Evolutionary conservation across 2,797 vertebrate genomes (phyloP).

Genomic region (Heliangelus exortis): DNA sequence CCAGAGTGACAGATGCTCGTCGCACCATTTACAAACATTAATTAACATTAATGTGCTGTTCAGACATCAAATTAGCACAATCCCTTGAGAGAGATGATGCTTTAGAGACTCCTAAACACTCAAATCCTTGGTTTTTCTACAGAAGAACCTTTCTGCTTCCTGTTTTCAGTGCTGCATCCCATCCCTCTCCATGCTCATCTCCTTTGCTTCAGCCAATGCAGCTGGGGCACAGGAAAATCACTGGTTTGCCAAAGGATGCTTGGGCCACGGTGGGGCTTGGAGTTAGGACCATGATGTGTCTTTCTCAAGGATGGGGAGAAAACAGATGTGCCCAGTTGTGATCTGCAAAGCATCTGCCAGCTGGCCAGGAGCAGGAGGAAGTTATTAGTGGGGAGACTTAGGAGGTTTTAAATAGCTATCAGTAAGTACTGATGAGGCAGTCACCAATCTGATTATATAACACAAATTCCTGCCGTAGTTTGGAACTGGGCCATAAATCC

Average conservation of each 20-base stretch:
- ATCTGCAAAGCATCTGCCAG: accelerated
- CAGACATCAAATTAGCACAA: not conserved
- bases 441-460: not conserved
- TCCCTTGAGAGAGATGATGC: not conserved
- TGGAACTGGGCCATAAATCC: not conserved
- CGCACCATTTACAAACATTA: constrained; percentile 42
- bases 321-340: not conserved
- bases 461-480: not conserved
- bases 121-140: accelerated
- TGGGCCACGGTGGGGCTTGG: accelerated
- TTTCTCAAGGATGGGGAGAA: not conserved
- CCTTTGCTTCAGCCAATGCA: accelerated
- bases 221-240: accelerated
- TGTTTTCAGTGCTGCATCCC: not conserved
- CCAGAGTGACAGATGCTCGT: not conserved
- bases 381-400: not conserved
- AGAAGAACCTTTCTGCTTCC: not conserved
- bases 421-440: not conserved
- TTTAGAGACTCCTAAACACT: not conserved
- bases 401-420: not conserved
- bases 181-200: accelerated
- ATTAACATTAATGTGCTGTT: constrained; percentile 26
- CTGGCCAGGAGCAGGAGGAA: accelerated
- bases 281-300: accelerated
- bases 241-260: not conserved